These are phyloP conservation scores for Schizaphis graminum DNA, from an alignment of 2,888 invertebrate genomes.

Conservation along the genomic window DNA sequence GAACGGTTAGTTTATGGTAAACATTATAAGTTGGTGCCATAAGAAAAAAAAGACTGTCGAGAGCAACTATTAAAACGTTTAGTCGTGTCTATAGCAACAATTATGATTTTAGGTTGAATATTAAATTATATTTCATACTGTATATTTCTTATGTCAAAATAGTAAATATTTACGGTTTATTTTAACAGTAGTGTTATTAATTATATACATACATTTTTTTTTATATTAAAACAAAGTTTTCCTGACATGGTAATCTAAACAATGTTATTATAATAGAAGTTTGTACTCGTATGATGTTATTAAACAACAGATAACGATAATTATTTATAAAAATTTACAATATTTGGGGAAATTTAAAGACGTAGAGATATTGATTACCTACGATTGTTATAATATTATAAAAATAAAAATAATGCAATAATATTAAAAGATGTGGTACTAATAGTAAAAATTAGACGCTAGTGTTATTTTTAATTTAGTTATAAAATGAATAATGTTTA, in stretches of 20 bases:
- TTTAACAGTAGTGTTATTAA: neutral
- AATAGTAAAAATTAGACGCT: neutral
- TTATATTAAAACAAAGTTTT: neutral
- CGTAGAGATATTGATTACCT: neutral
- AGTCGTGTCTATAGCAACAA: neutral
- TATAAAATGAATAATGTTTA: neutral
- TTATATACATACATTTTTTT: neutral
- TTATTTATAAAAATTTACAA: neutral
- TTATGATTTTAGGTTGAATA: neutral
- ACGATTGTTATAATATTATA: neutral
- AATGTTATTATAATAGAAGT: neutral
- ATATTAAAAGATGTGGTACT: neutral
- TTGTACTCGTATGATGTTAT: neutral
- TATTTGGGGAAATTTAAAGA: neutral
- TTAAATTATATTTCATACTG: neutral
- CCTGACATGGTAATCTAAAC: neutral
- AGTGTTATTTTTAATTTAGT: neutral
- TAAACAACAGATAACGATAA: neutral
- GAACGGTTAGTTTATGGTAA: neutral
- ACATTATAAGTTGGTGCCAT: neutral
- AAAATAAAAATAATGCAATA: neutral
- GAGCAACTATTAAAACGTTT: neutral
- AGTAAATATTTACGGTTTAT: neutral
- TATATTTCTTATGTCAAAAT: neutral
- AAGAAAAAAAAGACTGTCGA: neutral